Evolutionary conservation across 2,888 invertebrate species (phyloP).

Genomic region (Balanococcus diminutus): DNA sequence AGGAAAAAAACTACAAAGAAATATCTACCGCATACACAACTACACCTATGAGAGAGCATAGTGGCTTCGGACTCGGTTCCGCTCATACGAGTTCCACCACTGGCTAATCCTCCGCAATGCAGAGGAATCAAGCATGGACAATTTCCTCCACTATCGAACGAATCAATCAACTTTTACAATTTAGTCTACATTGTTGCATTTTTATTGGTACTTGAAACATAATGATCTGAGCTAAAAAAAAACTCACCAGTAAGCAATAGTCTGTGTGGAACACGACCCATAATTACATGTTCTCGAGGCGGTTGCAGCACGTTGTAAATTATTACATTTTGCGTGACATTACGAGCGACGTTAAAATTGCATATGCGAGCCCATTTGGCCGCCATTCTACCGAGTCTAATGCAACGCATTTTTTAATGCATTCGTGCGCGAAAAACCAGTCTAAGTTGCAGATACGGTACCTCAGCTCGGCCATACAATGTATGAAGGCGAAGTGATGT

Average conservation of each 20-base stretch:
- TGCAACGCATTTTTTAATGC: slow-evolving; percentile 32
- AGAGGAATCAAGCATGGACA: too few species aligned
- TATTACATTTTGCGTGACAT: slow-evolving; percentile 12
- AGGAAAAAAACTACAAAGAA: neutral
- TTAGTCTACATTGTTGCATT: too few species aligned
- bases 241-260: neutral
- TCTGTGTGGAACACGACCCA: neutral
- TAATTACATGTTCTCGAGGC: neutral
- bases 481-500: neutral
- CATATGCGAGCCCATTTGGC: neutral
- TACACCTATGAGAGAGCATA: neutral
- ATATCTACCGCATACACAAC: neutral
- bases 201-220: neutral
- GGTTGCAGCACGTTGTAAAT: slow-evolving; percentile 17
- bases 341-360: slow-evolving; percentile 11
- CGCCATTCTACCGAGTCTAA: too few species aligned
- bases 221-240: neutral
- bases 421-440: slow-evolving; percentile 40
- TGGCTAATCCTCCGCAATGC: too few species aligned
- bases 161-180: neutral
- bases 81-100: neutral
- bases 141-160: too few species aligned
- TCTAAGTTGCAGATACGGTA: neutral
- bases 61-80: neutral
- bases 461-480: neutral